Evolutionary conservation across 2,888 invertebrate species (phyloP), one percentile per base, ranked within the genome.

Genomic region (Eilema depressum): DNA sequence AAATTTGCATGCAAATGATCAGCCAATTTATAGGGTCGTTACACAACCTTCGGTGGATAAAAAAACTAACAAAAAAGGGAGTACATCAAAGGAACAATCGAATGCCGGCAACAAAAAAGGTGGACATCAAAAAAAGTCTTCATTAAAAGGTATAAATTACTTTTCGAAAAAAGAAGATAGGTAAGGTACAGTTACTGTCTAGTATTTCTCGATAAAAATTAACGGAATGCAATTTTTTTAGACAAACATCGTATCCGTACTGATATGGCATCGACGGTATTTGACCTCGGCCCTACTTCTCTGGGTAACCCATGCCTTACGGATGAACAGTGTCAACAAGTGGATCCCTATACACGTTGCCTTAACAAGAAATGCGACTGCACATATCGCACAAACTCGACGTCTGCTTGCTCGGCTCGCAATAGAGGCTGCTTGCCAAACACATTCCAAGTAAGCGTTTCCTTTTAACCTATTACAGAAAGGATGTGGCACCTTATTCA

Each of bases 341-440:
- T 98, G 11, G 98, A 98, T 93, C 96, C 97, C 0, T 95, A 97
- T 86, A 97, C 98, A 0, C 93, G 96, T 70, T 98, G 98, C 88
- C 89, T 96, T 33, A 96, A 96, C 83, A 98, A 98, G 70, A 88
- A 96, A 70, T 98, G 98, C 86, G 98, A 98, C 86, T 98, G 98
- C 88, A 93, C 96, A 14, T 91, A 96, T 75, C 93, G 95, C 64
- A 95, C 93, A 20, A 96, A 96, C 76, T 95, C 96, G 30, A 96
- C 96, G 63, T 95, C 95, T 23, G 93, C 96, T 47, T 98, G 98
- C 90, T 96, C 97, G 25, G 97, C 98, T 0, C 93, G 96, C 64
- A 96, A 96, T 83, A 96, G 97, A 69, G 98, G 98, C 61, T 98
- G 98, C 88, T 96, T 97, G 79, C 96, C 97, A 23, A 98, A 98